Conservation (phyloP, 2,113 vertebrate species). For the Barnardius zonarius region DNA sequence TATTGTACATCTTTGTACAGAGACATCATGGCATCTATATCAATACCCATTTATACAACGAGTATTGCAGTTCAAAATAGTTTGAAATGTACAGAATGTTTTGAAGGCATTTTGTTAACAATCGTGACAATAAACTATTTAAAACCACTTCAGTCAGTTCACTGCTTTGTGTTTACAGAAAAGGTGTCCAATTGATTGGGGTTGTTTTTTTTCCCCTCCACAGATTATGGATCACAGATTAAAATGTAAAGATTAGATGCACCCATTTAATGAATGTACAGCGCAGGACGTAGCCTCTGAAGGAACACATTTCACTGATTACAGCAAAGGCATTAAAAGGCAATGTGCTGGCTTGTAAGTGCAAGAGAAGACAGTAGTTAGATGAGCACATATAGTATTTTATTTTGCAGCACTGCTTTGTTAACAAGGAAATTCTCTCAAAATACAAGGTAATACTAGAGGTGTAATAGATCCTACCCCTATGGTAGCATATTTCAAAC, state of each 20-base stretch:
- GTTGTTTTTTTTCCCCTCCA: conserved; percentile 7
- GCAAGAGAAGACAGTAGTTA: not conserved
- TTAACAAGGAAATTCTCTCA: not conserved
- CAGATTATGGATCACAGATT: conserved; percentile 77
- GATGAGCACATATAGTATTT: not conserved
- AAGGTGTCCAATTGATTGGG: no score
- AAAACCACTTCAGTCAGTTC: conserved; percentile 69
- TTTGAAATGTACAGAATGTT: conserved; percentile 91
- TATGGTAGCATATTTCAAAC: not conserved
- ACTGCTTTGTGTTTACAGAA: conserved; percentile 53
- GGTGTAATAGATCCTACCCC: not conserved
- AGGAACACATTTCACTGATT: not conserved
- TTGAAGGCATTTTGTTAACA: conserved; percentile 88
- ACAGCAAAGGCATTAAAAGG: not conserved
- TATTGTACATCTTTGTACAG: conserved; percentile 95
- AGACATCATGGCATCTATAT: conserved; percentile 79
- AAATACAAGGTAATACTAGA: not conserved
- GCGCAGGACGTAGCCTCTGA: not conserved
- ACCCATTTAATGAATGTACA: not conserved
- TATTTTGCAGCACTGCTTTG: not conserved
- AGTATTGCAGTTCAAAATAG: conserved; percentile 73
- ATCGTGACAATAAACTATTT: conserved; percentile 79
- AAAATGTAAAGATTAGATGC: not conserved
- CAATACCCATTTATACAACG: conserved; percentile 69
- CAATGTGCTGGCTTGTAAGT: not conserved